Conservation (phyloP, 1,140 invertebrate genomes). For the Oryzaephilus surinamensis region DNA sequence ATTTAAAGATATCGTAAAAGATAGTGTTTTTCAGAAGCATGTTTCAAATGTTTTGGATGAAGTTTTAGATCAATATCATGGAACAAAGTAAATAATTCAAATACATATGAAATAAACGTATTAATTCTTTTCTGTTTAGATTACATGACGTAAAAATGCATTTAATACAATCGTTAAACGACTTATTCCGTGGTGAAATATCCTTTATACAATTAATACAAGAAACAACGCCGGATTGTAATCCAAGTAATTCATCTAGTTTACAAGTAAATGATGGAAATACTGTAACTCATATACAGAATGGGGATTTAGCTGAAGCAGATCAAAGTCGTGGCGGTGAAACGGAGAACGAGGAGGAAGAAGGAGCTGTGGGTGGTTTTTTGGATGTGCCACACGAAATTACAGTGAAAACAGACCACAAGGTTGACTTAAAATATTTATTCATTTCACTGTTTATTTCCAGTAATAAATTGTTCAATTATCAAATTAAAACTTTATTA, state of each 20-base stretch:
- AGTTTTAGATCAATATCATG: conserved; percentile 25
- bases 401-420: conserved; percentile 1
- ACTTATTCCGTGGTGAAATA: conserved; percentile 26
- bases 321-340: conserved; percentile 31
- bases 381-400: conserved; percentile 14
- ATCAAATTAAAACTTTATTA: too few relatives aligned
- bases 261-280: background rate
- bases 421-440: background rate
- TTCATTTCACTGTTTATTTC: background rate
- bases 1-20: conserved; percentile 21
- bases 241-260: background rate
- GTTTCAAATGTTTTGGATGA: conserved; percentile 25
- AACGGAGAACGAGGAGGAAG: conserved; percentile 26
- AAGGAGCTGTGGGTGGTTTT: conserved; percentile 33
- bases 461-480: too few relatives aligned
- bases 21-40: conserved; percentile 26
- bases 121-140: conserved; percentile 13
- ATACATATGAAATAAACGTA: too few relatives aligned
- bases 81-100: conserved; percentile 30
- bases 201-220: conserved; percentile 29
- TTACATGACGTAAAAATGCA: conserved; percentile 20
- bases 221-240: conserved; percentile 15
- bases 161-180: conserved; percentile 23
- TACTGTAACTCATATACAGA: conserved; percentile 23
- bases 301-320: conserved; percentile 34